Base-by-base conservation (phyloP, 2,113 vertebrate genomes). In the Mobula birostris region DNA sequence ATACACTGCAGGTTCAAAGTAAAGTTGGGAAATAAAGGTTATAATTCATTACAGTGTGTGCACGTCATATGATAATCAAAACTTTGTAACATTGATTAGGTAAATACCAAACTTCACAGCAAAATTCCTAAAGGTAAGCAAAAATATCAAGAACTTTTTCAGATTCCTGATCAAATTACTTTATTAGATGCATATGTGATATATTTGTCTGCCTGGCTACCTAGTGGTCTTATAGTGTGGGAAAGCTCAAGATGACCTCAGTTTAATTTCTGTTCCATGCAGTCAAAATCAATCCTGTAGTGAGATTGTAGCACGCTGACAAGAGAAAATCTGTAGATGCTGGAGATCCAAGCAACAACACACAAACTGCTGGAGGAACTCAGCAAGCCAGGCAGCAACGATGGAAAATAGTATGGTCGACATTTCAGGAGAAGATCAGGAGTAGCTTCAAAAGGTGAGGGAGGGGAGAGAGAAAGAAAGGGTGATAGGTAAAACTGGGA, bases 1-100 rank as follows among this genome's bases (percentile, higher is more conserved):
- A 87, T 87, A 87, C 48, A 11, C 8, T 93, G 36, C 91, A 93
- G 21, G 40, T 74, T 93, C 36, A 93, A 93, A 74, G 56, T 68
- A 93, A 56, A 27, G 68, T 93, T 76, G 8, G 24, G 68, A 40
- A 74, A 74, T 74, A 48, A 74, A 27, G n/a, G 27, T 36, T 6
- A 66, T 63, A 91, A 68, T 91, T 91, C 32, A 68, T 91, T 91
- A n/a, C n/a, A 92, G n/a, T 72, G 70, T 72, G 2, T 14, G 58
- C 58, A 19, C 12, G 36, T 72, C 66, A 76, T 56, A 74, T 3
- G 29, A 74, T 56, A 93, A 93, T 74, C 21, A 21, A 93, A 93
- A 56, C 40, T 11, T 15, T 76, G 40, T 76, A 11, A 76, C 70
- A 70, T 93, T 36, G 68, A 93, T 93, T 11, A 29, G 32, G 4